A percentile compares a stretch with the other conserved stretches of the same genome.
These are phyloP conservation scores for Pimephales promelas DNA, from an alignment of 2,113 vertebrate genomes.

Conservation along the genomic window DNA sequence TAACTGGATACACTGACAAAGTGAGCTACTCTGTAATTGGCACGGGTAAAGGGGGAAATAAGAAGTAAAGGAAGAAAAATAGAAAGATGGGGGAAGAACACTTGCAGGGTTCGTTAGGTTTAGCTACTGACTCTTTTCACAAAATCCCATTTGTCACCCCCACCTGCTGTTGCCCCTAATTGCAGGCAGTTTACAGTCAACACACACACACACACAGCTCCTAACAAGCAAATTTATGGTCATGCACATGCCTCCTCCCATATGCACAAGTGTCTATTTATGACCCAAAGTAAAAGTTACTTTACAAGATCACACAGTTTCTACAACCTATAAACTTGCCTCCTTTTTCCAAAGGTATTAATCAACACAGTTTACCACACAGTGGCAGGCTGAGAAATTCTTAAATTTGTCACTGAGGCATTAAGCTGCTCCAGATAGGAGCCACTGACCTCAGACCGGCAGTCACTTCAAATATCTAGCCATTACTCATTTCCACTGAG, in stretches of 20 bases:
- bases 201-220: slow-evolving; percentile 40
- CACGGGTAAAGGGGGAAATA: slow-evolving; percentile 26
- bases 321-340: slow-evolving; percentile 43
- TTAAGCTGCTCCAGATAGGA: slow-evolving; percentile 24
- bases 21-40: slow-evolving; percentile 8
- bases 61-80: slow-evolving; percentile 12
- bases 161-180: slow-evolving; percentile 60
- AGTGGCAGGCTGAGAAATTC: slow-evolving; percentile 51
- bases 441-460: slow-evolving; percentile 8
- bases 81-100: slow-evolving; percentile 22
- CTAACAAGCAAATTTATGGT: slow-evolving; percentile 45
- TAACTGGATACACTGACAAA: slow-evolving; percentile 20
- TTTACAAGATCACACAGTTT: slow-evolving; percentile 58
- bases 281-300: slow-evolving; percentile 52
- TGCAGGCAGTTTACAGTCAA: slow-evolving; percentile 55
- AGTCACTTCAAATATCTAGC: slow-evolving; percentile 15
- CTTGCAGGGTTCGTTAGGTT: slow-evolving; percentile 45
- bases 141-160: slow-evolving; percentile 63
- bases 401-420: slow-evolving; percentile 23
- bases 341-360: slow-evolving; percentile 51
- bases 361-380: slow-evolving; percentile 54
- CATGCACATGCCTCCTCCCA: slow-evolving; percentile 36
- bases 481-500: neutral
- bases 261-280: slow-evolving; percentile 52
- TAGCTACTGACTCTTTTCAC: slow-evolving; percentile 58